These are phyloP conservation scores for Platyscelio sp. DNA, from an alignment of 2,888 invertebrate species.

Conservation along the genomic window DNA sequence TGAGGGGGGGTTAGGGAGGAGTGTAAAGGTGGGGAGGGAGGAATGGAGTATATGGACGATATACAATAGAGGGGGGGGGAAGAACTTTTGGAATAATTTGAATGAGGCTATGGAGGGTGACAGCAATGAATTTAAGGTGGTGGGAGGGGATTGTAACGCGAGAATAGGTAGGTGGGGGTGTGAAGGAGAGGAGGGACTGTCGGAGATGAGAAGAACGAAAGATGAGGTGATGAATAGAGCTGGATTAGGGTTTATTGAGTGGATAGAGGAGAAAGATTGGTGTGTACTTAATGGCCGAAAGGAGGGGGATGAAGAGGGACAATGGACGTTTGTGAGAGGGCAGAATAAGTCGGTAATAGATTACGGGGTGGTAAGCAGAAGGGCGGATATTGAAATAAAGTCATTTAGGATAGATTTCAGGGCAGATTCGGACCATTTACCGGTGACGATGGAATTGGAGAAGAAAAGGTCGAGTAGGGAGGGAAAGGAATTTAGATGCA, in stretches of 20 bases:
- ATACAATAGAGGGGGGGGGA: not conserved
- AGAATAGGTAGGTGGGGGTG: not conserved
- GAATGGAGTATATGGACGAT: conserved; percentile 8
- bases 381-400: not conserved
- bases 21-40: not conserved
- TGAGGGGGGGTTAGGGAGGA: not conserved
- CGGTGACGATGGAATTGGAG: not conserved
- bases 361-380: too few relatives aligned
- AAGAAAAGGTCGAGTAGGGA: too few relatives aligned
- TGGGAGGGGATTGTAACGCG: conserved; percentile 17
- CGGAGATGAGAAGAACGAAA: not conserved
- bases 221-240: not conserved
- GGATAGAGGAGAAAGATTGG: not conserved
- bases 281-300: not conserved
- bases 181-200: not conserved
- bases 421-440: not conserved
- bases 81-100: not conserved
- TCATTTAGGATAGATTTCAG: not conserved
- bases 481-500: not conserved
- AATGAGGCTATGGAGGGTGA: not conserved
- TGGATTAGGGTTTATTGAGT: not conserved
- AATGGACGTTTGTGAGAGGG: too few relatives aligned
- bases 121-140: not conserved
- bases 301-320: too few relatives aligned
- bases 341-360: too few relatives aligned